A percentile compares a stretch with the other conserved stretches of the same genome.
phyloP scores from a whole-genome alignment of 2,113 vertebrate species.

The Calcarius ornatus region DNA sequence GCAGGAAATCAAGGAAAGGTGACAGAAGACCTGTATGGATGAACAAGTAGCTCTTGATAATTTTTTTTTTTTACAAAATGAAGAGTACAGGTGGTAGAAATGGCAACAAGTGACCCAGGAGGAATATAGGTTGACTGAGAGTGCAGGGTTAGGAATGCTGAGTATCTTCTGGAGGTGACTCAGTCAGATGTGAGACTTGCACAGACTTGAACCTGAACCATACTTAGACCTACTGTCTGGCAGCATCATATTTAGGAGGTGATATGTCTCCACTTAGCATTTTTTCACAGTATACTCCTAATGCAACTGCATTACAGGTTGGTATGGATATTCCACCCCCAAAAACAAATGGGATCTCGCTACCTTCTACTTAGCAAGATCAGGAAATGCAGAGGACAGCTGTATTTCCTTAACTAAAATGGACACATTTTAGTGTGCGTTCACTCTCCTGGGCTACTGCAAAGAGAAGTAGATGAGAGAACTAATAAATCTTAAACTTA shows the following conservation, averaged over 20 bases:
- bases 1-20: background rate
- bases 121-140: background rate
- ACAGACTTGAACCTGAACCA: background rate
- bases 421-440: background rate
- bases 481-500: background rate
- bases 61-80: too few relatives aligned
- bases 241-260: background rate
- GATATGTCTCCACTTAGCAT: rapidly evolving
- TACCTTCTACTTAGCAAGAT: background rate
- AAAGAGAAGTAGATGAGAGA: background rate
- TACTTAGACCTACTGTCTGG: background rate
- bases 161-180: background rate
- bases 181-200: background rate
- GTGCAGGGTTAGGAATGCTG: background rate
- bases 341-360: background rate
- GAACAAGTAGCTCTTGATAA: background rate
- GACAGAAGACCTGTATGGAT: background rate
- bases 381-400: background rate
- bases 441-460: background rate
- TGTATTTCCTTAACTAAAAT: background rate
- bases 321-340: background rate
- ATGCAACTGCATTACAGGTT: background rate
- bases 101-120: background rate
- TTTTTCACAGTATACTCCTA: background rate
- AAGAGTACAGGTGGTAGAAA: background rate